Evolutionary conservation across 2,888 invertebrate genomes (phyloP), one percentile per base, ranked within the genome.

Genomic region (Nymphalis urticae): DNA sequence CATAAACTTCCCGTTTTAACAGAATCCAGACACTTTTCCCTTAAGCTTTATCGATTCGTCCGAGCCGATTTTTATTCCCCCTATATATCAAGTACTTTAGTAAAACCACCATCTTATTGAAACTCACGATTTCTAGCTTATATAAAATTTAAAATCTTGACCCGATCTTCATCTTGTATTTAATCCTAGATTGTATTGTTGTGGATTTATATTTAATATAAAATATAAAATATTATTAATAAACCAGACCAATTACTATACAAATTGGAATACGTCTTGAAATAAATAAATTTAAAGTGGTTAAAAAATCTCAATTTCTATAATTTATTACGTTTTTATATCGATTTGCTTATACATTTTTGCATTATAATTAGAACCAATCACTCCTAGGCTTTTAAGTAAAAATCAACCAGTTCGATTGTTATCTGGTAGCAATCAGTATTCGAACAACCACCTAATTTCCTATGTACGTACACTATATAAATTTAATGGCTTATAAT

Each of bases 1-100:
- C 92, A 92, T 92, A 92, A 92, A 91, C 88, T 90, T 87, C 85
- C 87, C 90, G 88, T 89, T 92, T 89, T 86, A 88, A 83, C 85
- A 85, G 84, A 82, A 87, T 88, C 88, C 89, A 83, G 82, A 84
- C 85, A 87, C 86, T 86, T 85, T 48, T 72, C 60, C 13, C 86
- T 89, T 89, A 86, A 90, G 87, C 88, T 86, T 85, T 87, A 90
- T 91, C 87, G 90, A 90, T 89, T 88, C 80, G 82, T 79, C 82
- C 83, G 81, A 80, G 79, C 79, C 84, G 85, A 88, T 89, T 88
- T 89, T 88, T 64, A 64, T 58, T 58, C 19, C 84, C 85, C 82
- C 82, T 86, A 87, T 88, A 86, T 86, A 88, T 88, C 85, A 86
- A 85, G 59, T 51, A 17, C 59, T 79, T 78, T 76, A 81, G 82